Conservation (phyloP, 1,140 invertebrate species). For the Matsumurasca onukii region DNA sequence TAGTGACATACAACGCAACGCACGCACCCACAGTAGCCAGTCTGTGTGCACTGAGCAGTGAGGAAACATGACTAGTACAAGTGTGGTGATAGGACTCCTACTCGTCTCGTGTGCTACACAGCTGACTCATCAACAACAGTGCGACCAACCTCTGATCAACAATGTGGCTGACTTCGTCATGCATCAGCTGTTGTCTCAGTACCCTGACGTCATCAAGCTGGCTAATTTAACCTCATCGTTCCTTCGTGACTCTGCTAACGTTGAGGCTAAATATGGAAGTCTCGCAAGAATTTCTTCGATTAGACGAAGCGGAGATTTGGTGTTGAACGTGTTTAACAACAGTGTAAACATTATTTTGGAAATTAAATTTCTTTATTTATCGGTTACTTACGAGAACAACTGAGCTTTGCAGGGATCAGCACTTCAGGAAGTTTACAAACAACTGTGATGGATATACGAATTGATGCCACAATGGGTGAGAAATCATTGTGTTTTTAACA, state of each 20-base stretch:
- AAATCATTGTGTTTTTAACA: background rate
- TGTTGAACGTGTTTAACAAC: background rate
- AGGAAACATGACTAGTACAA: too few relatives aligned
- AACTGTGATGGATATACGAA: background rate
- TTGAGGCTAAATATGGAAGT: slow-evolving; percentile 4
- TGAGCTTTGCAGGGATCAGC: background rate
- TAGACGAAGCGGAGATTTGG: background rate
- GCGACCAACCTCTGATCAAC: slow-evolving; percentile 14
- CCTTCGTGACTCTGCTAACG: background rate
- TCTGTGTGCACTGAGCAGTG: too few relatives aligned
- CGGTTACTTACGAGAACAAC: slow-evolving; percentile 3
- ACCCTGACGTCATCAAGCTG: slow-evolving; percentile 1
- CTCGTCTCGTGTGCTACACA: background rate
- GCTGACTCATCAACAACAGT: background rate
- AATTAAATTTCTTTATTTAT: slow-evolving; percentile 7
- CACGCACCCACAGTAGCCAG: too few relatives aligned
- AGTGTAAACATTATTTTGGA: slow-evolving; percentile 3
- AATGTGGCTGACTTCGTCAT: slow-evolving; percentile 14
- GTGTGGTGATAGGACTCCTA: too few relatives aligned
- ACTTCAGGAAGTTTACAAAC: slow-evolving; percentile 6
- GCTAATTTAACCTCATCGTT: slow-evolving; percentile 1
- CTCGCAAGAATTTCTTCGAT: background rate
- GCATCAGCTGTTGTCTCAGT: background rate
- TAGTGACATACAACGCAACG: too few relatives aligned
- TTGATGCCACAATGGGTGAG: background rate